Conservation (phyloP, 2,888 invertebrate genomes). For the Pyralis farinalis region DNA sequence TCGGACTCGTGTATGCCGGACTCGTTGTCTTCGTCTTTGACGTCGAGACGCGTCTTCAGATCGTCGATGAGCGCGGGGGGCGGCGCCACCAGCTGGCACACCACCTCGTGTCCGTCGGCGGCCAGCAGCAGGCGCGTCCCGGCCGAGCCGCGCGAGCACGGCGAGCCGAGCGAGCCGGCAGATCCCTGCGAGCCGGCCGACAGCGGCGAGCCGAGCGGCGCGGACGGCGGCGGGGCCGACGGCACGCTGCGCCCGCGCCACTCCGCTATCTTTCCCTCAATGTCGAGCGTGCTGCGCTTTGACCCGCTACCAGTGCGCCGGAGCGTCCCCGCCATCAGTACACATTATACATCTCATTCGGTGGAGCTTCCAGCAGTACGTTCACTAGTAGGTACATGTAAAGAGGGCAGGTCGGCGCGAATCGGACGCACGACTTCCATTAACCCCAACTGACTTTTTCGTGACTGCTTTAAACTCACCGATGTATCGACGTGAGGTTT, state of each 20-base stretch:
- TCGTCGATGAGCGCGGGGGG: conserved; percentile 62
- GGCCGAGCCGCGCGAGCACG: conserved; percentile 18
- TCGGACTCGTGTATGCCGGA: conserved; percentile 73
- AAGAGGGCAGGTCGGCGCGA: no score
- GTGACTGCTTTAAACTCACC: no score
- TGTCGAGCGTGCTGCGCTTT: conserved; percentile 75
- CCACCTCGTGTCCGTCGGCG: conserved; percentile 53
- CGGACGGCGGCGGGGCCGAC: conserved; percentile 25
- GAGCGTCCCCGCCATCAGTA: not conserved
- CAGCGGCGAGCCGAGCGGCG: conserved; percentile 13
- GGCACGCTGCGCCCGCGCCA: conserved; percentile 56
- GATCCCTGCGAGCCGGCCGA: conserved; percentile 16
- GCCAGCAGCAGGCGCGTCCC: conserved; percentile 48
- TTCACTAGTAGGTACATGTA: no score
- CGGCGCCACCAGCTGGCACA: conserved; percentile 58
- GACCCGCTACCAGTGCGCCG: conserved; percentile 47
- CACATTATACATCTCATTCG: no score
- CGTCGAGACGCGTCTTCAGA: conserved; percentile 65
- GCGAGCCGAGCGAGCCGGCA: conserved; percentile 12
- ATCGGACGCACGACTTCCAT: no score
- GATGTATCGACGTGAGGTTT: no score
- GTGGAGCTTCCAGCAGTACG: no score
- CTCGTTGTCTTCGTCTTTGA: conserved; percentile 71
- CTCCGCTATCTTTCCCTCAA: conserved; percentile 75
- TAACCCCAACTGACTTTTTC: no score